Evolutionary conservation across 2,888 invertebrate species (phyloP).

Genomic region (Hydriomena furcata): DNA sequence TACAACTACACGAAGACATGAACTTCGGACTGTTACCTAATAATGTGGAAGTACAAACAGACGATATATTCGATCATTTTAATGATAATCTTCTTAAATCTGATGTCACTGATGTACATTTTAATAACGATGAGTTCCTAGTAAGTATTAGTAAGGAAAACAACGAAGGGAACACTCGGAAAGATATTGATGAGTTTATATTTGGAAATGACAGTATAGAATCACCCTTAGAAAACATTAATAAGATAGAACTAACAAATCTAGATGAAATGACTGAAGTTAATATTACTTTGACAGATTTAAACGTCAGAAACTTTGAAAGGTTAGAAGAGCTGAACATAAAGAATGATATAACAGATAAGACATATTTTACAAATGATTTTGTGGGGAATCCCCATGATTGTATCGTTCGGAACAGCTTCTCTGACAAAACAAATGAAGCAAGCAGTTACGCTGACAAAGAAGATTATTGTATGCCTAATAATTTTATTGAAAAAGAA

Average conservation of each 20-base stretch:
- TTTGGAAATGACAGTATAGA: slow-evolving; percentile 25
- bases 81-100: slow-evolving; percentile 25
- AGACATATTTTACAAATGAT: slow-evolving; percentile 8
- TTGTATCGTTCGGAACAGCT: background rate
- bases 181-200: slow-evolving; percentile 21
- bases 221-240: slow-evolving; percentile 20
- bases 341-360: slow-evolving; percentile 5
- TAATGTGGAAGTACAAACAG: slow-evolving; percentile 21
- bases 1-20: slow-evolving; percentile 30
- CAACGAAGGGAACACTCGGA: slow-evolving; percentile 14
- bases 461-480: slow-evolving; percentile 2
- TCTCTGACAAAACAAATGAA: slow-evolving; percentile 13
- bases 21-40: slow-evolving; percentile 19
- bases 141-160: slow-evolving; percentile 23
- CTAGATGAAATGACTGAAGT: slow-evolving; percentile 23
- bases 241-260: slow-evolving; percentile 25
- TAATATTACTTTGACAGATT: slow-evolving; percentile 23
- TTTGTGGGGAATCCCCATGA: slow-evolving; percentile 14
- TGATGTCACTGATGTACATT: slow-evolving; percentile 17
- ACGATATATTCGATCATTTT: slow-evolving; percentile 23
- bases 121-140: slow-evolving; percentile 28
- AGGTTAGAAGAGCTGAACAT: slow-evolving; percentile 5
- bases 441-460: slow-evolving; percentile 1
- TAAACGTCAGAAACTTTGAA: slow-evolving; percentile 22
- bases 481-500: slow-evolving; percentile 4